Base-by-base conservation (phyloP, 2,888 invertebrate genomes). In the Dynastes maya region DNA sequence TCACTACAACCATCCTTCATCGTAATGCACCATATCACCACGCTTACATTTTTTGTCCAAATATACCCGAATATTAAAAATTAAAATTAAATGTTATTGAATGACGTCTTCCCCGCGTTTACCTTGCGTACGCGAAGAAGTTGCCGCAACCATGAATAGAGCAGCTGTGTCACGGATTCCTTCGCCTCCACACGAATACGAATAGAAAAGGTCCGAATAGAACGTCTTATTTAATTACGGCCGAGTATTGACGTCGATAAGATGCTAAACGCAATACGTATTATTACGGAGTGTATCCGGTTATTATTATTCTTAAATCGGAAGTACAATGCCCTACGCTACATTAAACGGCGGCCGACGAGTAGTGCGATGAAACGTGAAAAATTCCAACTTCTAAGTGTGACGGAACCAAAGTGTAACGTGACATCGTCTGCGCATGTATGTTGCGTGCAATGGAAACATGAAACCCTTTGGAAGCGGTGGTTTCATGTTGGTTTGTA, bases 1-100 rank as follows among this genome's bases (percentile, higher is more conserved):
- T 85, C 82, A 86, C 85, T 32, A 86, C 85, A 72, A 86, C 86
- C 86, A 86, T 86, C 71, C 80, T 84, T 83, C 82, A 80, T 78
- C 49, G 40, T 55, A 37, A 27, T 40, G 22, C 77, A 79, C 74
- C 77, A 75, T 74, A 27, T 65, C 77, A 79, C 78, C 29, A 29
- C 27, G 64, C 45, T 45, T 45, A 45, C 45, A 11, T 45, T 45
- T 45, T 45, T 55, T 55, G 1, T 49, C 27, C n/a, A 22, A 27
- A 58, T 58, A 37, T 29, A 55, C 40, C 53, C 49, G n/a, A 63
- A 37, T 29, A 63, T 29, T 32, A 37, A 63, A 70, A 37, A 32
- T 32, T 53, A n/a, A 71, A 72, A 16, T 11, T 22, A 72, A 40
- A 61, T 27, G 27, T n/a, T 61, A 37, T 9, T 45, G 32, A 11